Conservation (phyloP, 2,797 vertebrate species). For the Gymnothorax reevesii region DNA sequence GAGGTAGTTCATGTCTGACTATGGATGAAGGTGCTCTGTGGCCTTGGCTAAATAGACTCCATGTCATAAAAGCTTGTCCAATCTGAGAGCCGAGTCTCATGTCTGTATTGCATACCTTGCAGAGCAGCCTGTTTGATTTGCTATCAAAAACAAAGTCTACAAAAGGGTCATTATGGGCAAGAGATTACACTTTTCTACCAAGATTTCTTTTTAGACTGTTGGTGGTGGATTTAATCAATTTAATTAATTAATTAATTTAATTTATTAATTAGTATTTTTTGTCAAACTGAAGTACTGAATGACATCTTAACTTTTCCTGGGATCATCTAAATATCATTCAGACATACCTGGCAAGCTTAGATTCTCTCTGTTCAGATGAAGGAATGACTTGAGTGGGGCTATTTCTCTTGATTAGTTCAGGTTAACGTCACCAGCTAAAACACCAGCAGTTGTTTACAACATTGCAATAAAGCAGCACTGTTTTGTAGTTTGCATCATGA, state of each 20-base stretch:
- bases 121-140: background rate
- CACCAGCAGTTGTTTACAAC: slow-evolving; percentile 55
- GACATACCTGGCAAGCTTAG: slow-evolving; percentile 23
- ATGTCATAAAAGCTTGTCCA: background rate
- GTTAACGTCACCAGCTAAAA: slow-evolving; percentile 29
- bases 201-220: background rate
- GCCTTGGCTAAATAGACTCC: background rate
- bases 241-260: background rate
- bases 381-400: background rate
- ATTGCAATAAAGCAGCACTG: slow-evolving; percentile 52
- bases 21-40: background rate
- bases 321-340: background rate
- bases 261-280: background rate
- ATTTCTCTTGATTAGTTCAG: background rate
- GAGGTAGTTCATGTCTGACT: background rate
- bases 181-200: background rate
- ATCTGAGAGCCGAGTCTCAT: background rate
- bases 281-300: background rate
- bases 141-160: background rate
- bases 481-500: slow-evolving; percentile 22
- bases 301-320: background rate
- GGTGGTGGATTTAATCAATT: background rate
- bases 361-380: slow-evolving; percentile 23
- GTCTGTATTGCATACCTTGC: background rate
- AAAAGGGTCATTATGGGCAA: background rate